Evolutionary conservation across 2,113 vertebrate species (phyloP), one percentile per base, ranked within the genome.

Genomic region (Cyphomyrus discorhynchus): DNA sequence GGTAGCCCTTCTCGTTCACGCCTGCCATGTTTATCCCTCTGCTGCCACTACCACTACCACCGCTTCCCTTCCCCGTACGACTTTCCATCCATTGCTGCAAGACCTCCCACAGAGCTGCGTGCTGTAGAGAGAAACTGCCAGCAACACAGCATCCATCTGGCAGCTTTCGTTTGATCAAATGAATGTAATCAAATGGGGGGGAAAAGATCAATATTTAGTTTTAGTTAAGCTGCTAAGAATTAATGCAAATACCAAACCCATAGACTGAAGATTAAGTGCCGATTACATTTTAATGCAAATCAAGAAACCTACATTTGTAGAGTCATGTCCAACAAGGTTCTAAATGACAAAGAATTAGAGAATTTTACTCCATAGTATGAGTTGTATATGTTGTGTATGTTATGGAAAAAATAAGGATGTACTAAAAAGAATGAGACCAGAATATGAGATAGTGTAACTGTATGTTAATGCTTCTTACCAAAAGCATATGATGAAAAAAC

Each of bases 1-100:
- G 88, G 88, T 19, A 89, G 21, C 88, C 77, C 39, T 89, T 83
- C 31, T 46, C 83, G 19, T 58, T 83, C 35, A 58, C 39, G 35
- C 88, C 19, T 83, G 47, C 31, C 74, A 19, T 83, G 77, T 83
- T 89, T 53, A 89, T 35, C 77, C 27, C 62, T 3, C 66, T 35
- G 1, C 45, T 39, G 52, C 86, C 86, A 45, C 52, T 8, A n/a
- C 86, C 86, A 45, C 52, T 8, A n/a, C 35, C 35, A 7, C 6
- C 53, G 45, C 53, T 39, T 24, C 19, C 35, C 19, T 15, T 53
- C 87, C 19, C 7, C 10, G 3, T 31, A 15, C 1, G 17, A 5
- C 17, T 66, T 62, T 42, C 87, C 87, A 88, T 27, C 88, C 46
- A 39, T 82, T 6, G 46, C 88, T 39, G 17, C 9, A 19, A 52